Evolutionary conservation across 35 echinoderm and acorn worm species (phyloP), one percentile per base, ranked within the genome.

Genomic region (Patiria miniata): DNA sequence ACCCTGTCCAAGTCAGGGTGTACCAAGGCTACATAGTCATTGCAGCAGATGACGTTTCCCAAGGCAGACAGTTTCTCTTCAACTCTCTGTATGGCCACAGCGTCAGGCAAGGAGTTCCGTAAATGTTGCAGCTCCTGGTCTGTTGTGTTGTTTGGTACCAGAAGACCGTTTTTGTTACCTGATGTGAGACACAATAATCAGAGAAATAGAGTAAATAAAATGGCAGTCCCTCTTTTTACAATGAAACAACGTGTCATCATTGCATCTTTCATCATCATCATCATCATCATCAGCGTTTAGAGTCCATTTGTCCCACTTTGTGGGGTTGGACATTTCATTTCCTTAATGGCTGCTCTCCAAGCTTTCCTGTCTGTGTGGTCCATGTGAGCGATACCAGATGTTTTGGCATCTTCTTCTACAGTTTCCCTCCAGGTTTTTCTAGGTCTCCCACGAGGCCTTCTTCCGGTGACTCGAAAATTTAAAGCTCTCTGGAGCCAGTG

Each of bases 101-200:
- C 51, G 79, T 99, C 96, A 40, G 96, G 96, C 42, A 99, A 77
- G 18, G 89, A 89, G 52, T 99, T 99, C 29, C 96, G 82, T 58
- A 99, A 82, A 60, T 99, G 96, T 58, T 99, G 96, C 21, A 99
- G 56, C 79, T 99, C 96, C 50, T 92, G 93, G 79, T 99, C 96
- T 87, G 96, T 99, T 73, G 96, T 92, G 39, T 77, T 85, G 56
- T 80, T 95, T 0, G 96, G 96, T 0, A 99, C 96, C 16, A 99
- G 61, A 8, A 99, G 85, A 30, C 96, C 96, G 89, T 94, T 86
- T 69, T 92, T 88, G 80, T 99, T 99, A 51, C 96, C 96, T 99
- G 77, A 18, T 73, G 78, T 2, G 69, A 39, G 28, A 87, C 12
- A 77, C 22, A n/a, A 37, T 77, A 3, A 14, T 58, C 60, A 23